A percentile compares a stretch with the other conserved stretches of the same genome.
Conservation (phyloP, 2,113 vertebrate species). For the Coregonus clupeaformis region DNA sequence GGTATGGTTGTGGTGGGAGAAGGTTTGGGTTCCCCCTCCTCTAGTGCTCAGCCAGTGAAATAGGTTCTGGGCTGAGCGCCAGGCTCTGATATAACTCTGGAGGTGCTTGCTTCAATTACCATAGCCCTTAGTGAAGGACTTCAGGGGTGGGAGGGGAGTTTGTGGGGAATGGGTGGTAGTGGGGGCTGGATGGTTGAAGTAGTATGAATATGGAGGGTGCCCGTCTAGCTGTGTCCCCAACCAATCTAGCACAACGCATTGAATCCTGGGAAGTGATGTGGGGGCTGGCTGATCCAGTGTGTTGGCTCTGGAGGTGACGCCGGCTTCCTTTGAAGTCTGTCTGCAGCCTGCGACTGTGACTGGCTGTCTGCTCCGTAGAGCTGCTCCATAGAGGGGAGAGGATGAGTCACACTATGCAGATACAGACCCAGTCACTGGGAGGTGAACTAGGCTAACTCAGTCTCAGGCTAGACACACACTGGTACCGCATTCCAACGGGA, state of each 20-base stretch:
- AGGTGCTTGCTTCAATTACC: constrained; percentile 56
- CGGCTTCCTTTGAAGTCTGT: background rate
- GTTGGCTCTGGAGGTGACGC: background rate
- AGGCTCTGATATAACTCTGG: constrained; percentile 60
- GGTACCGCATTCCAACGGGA: background rate
- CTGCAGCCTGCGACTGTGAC: background rate
- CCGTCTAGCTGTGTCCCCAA: background rate
- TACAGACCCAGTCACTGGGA: background rate
- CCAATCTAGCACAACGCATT: background rate
- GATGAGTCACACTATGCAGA: constrained; percentile 4
- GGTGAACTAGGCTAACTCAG: background rate
- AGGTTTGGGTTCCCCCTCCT: background rate
- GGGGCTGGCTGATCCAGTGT: too few species aligned
- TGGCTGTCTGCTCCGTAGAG: too few species aligned
- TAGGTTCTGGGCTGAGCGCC: constrained; percentile 67
- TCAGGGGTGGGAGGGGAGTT: background rate
- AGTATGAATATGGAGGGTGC: background rate
- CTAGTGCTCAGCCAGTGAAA: constrained; percentile 42
- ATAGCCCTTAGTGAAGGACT: constrained; percentile 26
- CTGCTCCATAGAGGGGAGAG: too few species aligned
- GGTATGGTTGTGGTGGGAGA: background rate
- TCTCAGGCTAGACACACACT: background rate
- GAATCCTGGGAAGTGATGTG: background rate
- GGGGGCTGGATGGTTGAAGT: background rate
- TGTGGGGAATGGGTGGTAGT: background rate